These are phyloP conservation scores for Nymphicus hollandicus DNA, from an alignment of 2,113 vertebrate species.

Conservation along the genomic window DNA sequence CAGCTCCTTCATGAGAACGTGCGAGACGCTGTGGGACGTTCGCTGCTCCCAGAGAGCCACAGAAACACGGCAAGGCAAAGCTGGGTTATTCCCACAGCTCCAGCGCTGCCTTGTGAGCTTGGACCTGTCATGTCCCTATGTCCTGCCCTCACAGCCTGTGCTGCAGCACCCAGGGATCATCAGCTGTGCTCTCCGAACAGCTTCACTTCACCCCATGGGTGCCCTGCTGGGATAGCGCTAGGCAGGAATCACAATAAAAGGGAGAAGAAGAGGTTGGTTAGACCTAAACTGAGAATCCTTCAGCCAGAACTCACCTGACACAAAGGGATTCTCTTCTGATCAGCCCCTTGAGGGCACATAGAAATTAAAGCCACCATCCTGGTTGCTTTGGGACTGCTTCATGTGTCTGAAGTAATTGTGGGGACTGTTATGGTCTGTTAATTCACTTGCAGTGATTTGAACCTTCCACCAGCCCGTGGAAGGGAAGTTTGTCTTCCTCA, in stretches of 20 bases:
- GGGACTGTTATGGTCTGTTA: background rate
- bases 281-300: background rate
- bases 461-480: background rate
- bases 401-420: background rate
- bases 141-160: rapidly evolving
- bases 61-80: background rate
- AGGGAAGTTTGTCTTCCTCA: background rate
- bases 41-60: background rate
- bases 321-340: background rate
- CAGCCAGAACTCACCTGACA: background rate
- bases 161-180: no score
- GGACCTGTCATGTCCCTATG: background rate
- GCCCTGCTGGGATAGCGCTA: rapidly evolving
- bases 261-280: background rate
- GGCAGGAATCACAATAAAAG: background rate
- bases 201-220: rapidly evolving
- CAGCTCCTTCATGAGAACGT: background rate
- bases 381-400: background rate
- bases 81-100: background rate
- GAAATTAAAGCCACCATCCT: background rate
- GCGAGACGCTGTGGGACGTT: background rate
- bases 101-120: rapidly evolving
- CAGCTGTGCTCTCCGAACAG: rapidly evolving
- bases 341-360: background rate
- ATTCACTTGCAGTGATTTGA: background rate